These are phyloP conservation scores for Fabriciana adippe DNA, from an alignment of 2,888 invertebrate species.

Conservation along the genomic window DNA sequence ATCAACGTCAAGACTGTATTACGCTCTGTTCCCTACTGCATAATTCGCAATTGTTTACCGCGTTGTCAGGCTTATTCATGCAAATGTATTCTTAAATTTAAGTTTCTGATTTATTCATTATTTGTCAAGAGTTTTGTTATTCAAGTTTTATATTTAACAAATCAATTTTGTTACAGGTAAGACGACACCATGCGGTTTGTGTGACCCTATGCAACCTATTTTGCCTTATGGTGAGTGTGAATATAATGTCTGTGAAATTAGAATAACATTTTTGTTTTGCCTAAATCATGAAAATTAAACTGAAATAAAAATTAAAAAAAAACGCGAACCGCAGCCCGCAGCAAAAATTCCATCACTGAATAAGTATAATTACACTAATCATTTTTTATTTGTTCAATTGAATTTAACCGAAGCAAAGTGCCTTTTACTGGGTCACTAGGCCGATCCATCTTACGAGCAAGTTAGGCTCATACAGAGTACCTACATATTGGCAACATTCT, in stretches of 20 bases:
- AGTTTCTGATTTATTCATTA: constrained; percentile 35
- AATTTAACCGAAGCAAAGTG: constrained; percentile 68
- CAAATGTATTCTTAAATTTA: constrained; percentile 36
- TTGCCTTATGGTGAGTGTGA: constrained; percentile 64
- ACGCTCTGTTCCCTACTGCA: constrained; percentile 31
- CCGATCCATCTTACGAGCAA: constrained; percentile 51
- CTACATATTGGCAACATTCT: constrained; percentile 10
- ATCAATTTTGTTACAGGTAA: constrained; percentile 69
- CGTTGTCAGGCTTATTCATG: constrained; percentile 34
- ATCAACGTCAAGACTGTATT: constrained; percentile 25
- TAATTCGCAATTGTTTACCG: constrained; percentile 38
- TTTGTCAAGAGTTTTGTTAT: constrained; percentile 19
- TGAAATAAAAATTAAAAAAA: neutral
- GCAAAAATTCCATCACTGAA: constrained; percentile 13
- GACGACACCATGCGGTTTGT: constrained; percentile 62
- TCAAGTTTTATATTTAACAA: constrained; percentile 27
- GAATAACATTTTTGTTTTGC: neutral
- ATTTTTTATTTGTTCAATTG: constrained; percentile 73
- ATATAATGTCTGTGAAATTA: neutral
- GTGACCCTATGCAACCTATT: constrained; percentile 55
- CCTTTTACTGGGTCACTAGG: constrained; percentile 72
- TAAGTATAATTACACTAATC: constrained; percentile 64
- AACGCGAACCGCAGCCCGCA: neutral
- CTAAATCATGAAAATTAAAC: neutral
- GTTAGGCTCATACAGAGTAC: neutral